Conservation (phyloP, 2,113 vertebrate species). For the Nannospalax galili region DNA sequence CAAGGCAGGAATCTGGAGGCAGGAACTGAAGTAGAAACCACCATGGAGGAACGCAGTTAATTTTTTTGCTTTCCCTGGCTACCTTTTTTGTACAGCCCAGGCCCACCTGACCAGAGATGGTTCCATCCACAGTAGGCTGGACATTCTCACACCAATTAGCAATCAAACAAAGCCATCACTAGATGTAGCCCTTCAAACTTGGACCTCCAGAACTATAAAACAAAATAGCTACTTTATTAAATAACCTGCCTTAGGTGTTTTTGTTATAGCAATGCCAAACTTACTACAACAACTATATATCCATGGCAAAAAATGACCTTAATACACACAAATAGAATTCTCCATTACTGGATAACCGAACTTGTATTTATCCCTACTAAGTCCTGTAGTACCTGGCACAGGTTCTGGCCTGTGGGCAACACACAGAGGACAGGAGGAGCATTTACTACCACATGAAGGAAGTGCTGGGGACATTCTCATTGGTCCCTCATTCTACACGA, state of each 20-base stretch:
- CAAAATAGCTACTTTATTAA: not conserved
- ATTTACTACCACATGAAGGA: not conserved
- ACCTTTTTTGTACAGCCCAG: too few relatives aligned
- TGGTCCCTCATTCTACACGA: not conserved
- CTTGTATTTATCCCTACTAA: not conserved
- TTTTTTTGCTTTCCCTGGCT: too few relatives aligned
- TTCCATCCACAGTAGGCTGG: too few relatives aligned
- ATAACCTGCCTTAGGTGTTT: not conserved
- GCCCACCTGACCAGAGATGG: too few relatives aligned
- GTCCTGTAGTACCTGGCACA: not conserved
- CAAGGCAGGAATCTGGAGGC: too few relatives aligned
- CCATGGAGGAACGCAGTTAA: too few relatives aligned
- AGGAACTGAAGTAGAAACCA: too few relatives aligned
- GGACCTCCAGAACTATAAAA: not conserved
- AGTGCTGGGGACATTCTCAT: not conserved
- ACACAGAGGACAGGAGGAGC: rapidly evolving
- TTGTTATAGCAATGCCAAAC: not conserved
- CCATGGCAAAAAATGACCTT: not conserved
- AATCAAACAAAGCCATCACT: too few relatives aligned
- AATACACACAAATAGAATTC: not conserved
- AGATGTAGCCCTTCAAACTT: not conserved
- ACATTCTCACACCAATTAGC: too few relatives aligned
- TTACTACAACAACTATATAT: not conserved
- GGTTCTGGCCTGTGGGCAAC: too few relatives aligned
- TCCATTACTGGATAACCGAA: not conserved